Percentiles rank a stretch among this genome's conserved stretches.
Conservation (phyloP, 2,797 vertebrate genomes). For the Hipposideros larvatus region DNA sequence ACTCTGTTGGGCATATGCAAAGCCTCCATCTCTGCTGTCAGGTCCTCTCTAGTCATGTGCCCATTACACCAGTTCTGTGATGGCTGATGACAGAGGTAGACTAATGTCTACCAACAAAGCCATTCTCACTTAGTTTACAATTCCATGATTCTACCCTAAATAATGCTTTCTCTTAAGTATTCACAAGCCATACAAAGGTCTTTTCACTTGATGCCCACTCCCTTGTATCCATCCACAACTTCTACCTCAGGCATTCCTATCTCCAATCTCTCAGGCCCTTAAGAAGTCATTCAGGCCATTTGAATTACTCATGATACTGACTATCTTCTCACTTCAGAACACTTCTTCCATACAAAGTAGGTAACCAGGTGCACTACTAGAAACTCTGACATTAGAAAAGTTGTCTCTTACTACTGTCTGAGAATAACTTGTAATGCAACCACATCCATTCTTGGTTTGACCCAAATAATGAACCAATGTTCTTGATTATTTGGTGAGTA, state of each 20-base stretch:
- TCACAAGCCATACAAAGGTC: neutral
- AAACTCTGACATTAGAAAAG: neutral
- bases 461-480: neutral
- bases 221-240: constrained; percentile 30
- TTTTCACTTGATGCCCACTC: neutral
- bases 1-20: neutral
- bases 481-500: neutral
- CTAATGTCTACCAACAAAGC: neutral
- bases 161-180: neutral
- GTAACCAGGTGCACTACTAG: neutral
- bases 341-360: neutral
- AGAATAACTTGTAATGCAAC: constrained; percentile 18
- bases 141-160: neutral
- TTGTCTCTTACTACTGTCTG: neutral
- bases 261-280: neutral
- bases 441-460: neutral
- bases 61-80: neutral
- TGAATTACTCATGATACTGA: neutral
- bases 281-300: neutral
- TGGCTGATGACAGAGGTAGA: neutral
- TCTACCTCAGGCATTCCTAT: neutral
- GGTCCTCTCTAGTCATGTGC: neutral
- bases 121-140: neutral
- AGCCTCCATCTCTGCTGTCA: neutral
- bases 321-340: neutral